Conservation (phyloP, 2,797 vertebrate species). For the Lacerta bilineata region DNA sequence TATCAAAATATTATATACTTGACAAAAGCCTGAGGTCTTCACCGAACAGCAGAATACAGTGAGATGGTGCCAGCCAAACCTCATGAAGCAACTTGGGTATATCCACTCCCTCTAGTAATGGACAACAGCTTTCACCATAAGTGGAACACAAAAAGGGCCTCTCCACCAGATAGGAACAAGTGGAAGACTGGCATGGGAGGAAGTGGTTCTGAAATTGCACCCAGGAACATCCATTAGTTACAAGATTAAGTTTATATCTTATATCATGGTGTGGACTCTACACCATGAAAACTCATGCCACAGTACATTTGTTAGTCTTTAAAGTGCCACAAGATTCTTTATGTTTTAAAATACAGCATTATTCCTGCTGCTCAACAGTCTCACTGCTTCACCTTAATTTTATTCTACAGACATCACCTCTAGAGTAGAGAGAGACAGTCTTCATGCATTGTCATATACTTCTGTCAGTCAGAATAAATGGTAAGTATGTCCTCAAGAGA, state of each 20-base stretch:
- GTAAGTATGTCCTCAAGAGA: constrained; percentile 3
- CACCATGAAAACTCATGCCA: background rate
- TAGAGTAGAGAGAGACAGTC: background rate
- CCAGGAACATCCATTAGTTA: background rate
- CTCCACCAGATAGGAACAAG: too few species aligned
- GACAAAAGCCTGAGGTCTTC: too few species aligned
- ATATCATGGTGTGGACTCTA: background rate
- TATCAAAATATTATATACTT: too few species aligned
- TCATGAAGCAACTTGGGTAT: too few species aligned
- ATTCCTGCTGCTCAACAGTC: background rate
- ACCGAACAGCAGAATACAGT: too few species aligned
- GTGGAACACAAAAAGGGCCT: too few species aligned
- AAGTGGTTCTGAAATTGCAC: too few species aligned
- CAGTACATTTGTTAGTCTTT: background rate
- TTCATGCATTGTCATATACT: constrained; percentile 10
- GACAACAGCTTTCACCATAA: background rate
- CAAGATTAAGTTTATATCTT: background rate
- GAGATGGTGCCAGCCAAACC: too few species aligned
- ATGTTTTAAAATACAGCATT: background rate
- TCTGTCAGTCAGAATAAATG: background rate
- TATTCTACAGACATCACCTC: background rate
- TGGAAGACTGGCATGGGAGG: too few species aligned
- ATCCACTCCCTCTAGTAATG: too few species aligned
- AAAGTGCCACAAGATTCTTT: background rate
- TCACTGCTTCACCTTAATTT: background rate